Conservation (phyloP, 2,797 vertebrate genomes). For the Arrhamphus sclerolepis region DNA sequence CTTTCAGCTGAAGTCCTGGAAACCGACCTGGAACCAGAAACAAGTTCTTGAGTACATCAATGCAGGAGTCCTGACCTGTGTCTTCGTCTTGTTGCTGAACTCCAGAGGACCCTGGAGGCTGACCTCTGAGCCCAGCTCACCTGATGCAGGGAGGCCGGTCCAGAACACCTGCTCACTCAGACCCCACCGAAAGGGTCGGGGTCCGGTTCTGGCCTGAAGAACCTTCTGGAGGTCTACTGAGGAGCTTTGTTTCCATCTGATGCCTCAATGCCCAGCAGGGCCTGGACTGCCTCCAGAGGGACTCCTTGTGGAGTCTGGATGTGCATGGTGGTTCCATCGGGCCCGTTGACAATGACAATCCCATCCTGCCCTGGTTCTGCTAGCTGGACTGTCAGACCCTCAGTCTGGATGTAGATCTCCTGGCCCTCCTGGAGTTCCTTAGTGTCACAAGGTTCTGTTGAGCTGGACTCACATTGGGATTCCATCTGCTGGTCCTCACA, state of each 20-base stretch:
- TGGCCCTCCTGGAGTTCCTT: constrained; percentile 75
- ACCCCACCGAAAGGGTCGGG: too few species aligned
- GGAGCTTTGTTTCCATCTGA: constrained; percentile 64
- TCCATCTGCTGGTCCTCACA: constrained; percentile 14
- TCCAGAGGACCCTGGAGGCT: too few species aligned
- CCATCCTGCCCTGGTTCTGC: constrained; percentile 78
- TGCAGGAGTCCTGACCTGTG: background rate
- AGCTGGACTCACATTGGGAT: constrained; percentile 4
- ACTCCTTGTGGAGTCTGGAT: constrained; percentile 79
- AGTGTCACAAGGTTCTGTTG: constrained; percentile 8
- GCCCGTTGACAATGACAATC: constrained; percentile 79
- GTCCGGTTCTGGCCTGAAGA: constrained; percentile 3
- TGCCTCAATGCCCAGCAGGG: constrained; percentile 81
- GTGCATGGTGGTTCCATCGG: constrained; percentile 81
- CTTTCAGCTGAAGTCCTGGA: constrained; percentile 38
- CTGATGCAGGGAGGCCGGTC: background rate
- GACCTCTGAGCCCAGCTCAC: background rate
- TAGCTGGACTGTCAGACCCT: constrained; percentile 81
- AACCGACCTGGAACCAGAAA: constrained; percentile 36
- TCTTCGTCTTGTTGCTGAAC: too few species aligned
- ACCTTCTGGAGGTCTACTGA: constrained; percentile 34
- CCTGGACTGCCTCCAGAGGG: constrained; percentile 82
- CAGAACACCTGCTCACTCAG: background rate
- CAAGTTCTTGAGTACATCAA: constrained; percentile 74
- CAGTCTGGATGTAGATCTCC: constrained; percentile 84